These are phyloP conservation scores for Drosophila affinis DNA, from an alignment of 2,888 invertebrate genomes.

Conservation along the genomic window DNA sequence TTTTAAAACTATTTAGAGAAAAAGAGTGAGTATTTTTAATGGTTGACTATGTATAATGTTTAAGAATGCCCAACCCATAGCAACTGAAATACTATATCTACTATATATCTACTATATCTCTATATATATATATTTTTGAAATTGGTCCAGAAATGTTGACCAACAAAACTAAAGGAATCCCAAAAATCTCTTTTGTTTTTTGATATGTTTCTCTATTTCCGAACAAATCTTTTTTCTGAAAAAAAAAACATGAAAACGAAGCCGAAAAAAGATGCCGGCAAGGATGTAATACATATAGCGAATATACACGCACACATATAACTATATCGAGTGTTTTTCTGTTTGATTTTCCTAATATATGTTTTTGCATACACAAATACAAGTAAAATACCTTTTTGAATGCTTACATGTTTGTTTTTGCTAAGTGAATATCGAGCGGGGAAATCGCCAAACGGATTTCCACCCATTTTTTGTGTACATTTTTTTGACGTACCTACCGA, in stretches of 20 bases:
- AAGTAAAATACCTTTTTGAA: slow-evolving; percentile 67
- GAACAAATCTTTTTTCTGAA: slow-evolving; percentile 37
- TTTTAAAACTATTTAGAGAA: slow-evolving; percentile 82
- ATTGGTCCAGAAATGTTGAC: slow-evolving; percentile 61
- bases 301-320: slow-evolving; percentile 41
- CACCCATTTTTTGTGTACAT: slow-evolving; percentile 53
- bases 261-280: slow-evolving; percentile 53
- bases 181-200: slow-evolving; percentile 69
- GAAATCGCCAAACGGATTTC: slow-evolving; percentile 29
- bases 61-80: slow-evolving; percentile 72
- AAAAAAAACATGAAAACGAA: slow-evolving; percentile 21
- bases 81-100: slow-evolving; percentile 47
- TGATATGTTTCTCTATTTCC: slow-evolving; percentile 74
- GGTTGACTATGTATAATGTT: slow-evolving; percentile 75
- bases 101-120: slow-evolving; percentile 41
- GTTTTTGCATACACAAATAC: slow-evolving; percentile 63
- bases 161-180: slow-evolving; percentile 52
- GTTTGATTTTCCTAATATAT: slow-evolving; percentile 32
- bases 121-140: slow-evolving; percentile 42
- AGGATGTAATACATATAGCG: slow-evolving; percentile 49
- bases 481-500: slow-evolving; percentile 48
- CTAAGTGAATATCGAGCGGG: slow-evolving; percentile 34
- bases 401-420: slow-evolving; percentile 80
- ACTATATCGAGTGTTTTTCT: slow-evolving; percentile 33
- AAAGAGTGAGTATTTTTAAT: slow-evolving; percentile 84